Conservation (phyloP, 2,888 invertebrate species). For the Barypeithes pellucidus region DNA sequence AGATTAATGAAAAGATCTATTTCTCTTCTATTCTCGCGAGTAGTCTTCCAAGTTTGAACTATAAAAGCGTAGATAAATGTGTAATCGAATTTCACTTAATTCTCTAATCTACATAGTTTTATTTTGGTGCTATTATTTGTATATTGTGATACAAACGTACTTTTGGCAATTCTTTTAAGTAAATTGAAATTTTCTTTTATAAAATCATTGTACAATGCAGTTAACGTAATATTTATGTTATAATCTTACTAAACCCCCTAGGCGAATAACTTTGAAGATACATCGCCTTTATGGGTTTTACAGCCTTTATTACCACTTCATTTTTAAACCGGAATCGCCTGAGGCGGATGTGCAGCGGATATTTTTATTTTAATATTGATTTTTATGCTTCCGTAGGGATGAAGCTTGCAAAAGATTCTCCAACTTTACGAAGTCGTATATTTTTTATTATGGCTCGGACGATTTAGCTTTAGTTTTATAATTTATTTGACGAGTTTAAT, state of each 20-base stretch:
- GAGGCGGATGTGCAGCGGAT: constrained; percentile 23
- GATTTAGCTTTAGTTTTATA: background rate
- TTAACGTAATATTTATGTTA: constrained; percentile 37
- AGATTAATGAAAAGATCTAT: too few relatives aligned
- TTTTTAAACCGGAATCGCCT: constrained; percentile 35
- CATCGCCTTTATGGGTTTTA: constrained; percentile 41
- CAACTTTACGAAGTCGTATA: constrained; percentile 1
- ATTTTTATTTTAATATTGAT: constrained; percentile 42
- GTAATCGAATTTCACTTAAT: too few relatives aligned
- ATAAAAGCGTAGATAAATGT: too few relatives aligned
- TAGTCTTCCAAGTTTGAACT: too few relatives aligned
- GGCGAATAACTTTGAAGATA: constrained; percentile 42
- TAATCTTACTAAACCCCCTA: constrained; percentile 29
- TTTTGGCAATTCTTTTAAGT: too few relatives aligned
- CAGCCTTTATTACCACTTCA: constrained; percentile 45
- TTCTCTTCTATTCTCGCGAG: too few relatives aligned
- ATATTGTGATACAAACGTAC: too few relatives aligned
- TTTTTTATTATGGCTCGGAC: constrained; percentile 8
- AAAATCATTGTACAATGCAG: constrained; percentile 39
- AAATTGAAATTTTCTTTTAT: constrained; percentile 20
- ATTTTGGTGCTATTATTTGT: too few relatives aligned
- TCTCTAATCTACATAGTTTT: too few relatives aligned
- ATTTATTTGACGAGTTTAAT: background rate
- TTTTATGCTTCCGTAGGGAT: constrained; percentile 33
- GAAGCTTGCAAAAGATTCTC: constrained; percentile 24